Conservation (phyloP, 1,140 invertebrate genomes). For the Bombus ignitus region DNA sequence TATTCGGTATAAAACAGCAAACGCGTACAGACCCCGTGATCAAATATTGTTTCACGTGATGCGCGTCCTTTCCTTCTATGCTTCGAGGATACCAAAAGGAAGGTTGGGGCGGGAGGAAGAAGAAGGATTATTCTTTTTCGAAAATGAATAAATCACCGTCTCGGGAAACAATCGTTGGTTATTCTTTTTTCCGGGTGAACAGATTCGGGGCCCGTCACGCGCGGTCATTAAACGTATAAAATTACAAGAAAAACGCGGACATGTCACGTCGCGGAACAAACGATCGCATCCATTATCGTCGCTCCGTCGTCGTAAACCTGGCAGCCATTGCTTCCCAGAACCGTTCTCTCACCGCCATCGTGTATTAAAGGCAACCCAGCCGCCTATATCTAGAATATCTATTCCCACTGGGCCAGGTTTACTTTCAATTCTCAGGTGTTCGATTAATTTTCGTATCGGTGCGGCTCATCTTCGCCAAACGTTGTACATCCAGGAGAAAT, state of each 20-base stretch:
- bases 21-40: neutral
- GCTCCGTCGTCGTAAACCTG: constrained; percentile 54
- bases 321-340: constrained; percentile 28
- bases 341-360: constrained; percentile 2
- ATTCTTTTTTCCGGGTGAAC: constrained; percentile 11
- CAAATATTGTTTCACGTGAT: neutral
- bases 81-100: neutral
- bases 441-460: constrained; percentile 66
- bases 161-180: constrained; percentile 30
- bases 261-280: constrained; percentile 57
- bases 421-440: constrained; percentile 66
- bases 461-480: constrained; percentile 5
- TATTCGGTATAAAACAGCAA: neutral
- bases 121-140: neutral
- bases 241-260: constrained; percentile 60
- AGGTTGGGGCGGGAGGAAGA: fast-evolving
- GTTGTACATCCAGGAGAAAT: constrained; percentile 12
- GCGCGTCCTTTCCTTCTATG: neutral
- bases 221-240: constrained; percentile 56
- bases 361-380: constrained; percentile 56
- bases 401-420: constrained; percentile 48
- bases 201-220: neutral
- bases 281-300: constrained; percentile 63
- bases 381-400: constrained; percentile 40
- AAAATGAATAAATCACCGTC: constrained; percentile 51